Evolutionary conservation across 2,888 invertebrate genomes (phyloP).

Genomic region (Malthinus seriepunctatus): DNA sequence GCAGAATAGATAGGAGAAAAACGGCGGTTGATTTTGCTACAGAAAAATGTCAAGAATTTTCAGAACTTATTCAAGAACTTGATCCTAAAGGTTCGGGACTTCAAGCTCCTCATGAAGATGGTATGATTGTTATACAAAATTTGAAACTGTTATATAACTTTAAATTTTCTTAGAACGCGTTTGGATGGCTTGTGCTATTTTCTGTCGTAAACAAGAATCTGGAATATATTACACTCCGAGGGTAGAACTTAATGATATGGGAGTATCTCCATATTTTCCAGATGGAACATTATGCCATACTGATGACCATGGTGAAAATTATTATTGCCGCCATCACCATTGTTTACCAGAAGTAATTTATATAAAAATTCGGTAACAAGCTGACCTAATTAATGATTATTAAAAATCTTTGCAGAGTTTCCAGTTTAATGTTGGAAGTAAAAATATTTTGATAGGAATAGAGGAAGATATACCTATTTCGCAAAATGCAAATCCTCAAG

Average conservation of each 20-base stretch:
- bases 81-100: conserved; percentile 70
- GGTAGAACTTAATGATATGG: conserved; percentile 73
- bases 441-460: conserved; percentile 54
- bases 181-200: conserved; percentile 82
- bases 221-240: conserved; percentile 76
- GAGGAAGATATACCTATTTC: conserved; percentile 63
- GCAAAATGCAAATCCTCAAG: conserved; percentile 65
- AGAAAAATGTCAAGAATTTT: conserved; percentile 66
- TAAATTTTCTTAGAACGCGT: conserved; percentile 59
- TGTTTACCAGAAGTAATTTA: conserved; percentile 69
- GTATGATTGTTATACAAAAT: conserved; percentile 47
- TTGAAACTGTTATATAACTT: neutral
- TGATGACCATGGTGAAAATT: conserved; percentile 64
- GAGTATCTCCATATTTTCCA: conserved; percentile 74
- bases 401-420: conserved; percentile 56
- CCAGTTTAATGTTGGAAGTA: conserved; percentile 58
- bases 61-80: conserved; percentile 62
- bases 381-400: neutral
- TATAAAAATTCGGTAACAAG: neutral
- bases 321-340: conserved; percentile 75
- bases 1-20: conserved; percentile 52
- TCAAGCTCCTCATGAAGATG: conserved; percentile 74
- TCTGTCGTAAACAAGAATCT: conserved; percentile 68
- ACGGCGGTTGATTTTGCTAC: conserved; percentile 63
- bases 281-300: conserved; percentile 81